Base-by-base conservation (phyloP, 2,888 invertebrate genomes). In the Dicyrtomina minuta region DNA sequence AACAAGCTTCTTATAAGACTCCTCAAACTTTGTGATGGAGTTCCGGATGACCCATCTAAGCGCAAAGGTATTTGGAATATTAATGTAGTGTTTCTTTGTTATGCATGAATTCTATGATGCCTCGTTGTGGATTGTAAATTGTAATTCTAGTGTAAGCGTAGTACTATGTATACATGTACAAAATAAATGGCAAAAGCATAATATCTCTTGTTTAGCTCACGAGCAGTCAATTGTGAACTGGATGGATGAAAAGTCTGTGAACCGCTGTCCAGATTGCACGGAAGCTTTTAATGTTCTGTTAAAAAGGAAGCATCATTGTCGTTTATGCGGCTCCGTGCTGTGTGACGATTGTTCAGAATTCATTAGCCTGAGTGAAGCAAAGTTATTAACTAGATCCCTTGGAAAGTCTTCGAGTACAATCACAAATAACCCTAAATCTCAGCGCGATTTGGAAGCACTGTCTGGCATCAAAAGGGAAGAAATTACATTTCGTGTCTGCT, bases 1-100 rank as follows among this genome's bases (percentile, higher is more conserved):
- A 99, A 99, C 82, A 96, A 95, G 82, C 83, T 98, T 68, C 87
- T 98, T 61, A 96, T 98, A 80, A 86, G 98, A 77, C 84, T 99
- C 77, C 95, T 96, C 82, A 93, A 95, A 81, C 84, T 99, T 77
- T 90, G 92, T 81, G 87, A 90, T 51, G 58, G 62, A 26, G 27
- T 68, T 22, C 68, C 68, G 10, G 68, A 68, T 1, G 68, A 68
- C 4, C 56, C 62, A 43, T 55, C 61, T 10, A 68, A 68, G 41
- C 53, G 68, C 1, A 68, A 68, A 55, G 62, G 68, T 68, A n/a
- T n/a, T 33, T 33, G 33, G 33, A n/a, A n/a, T n/a, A n/a, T n/a
- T n/a, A n/a, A n/a, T n/a, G n/a, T n/a, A n/a, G n/a, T n/a, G n/a
- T n/a, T n/a, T n/a, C n/a, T n/a, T n/a, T n/a, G n/a, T n/a, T n/a